These are phyloP conservation scores for Scaptomyza hsui DNA, from an alignment of 1,140 invertebrate species.

Conservation along the genomic window DNA sequence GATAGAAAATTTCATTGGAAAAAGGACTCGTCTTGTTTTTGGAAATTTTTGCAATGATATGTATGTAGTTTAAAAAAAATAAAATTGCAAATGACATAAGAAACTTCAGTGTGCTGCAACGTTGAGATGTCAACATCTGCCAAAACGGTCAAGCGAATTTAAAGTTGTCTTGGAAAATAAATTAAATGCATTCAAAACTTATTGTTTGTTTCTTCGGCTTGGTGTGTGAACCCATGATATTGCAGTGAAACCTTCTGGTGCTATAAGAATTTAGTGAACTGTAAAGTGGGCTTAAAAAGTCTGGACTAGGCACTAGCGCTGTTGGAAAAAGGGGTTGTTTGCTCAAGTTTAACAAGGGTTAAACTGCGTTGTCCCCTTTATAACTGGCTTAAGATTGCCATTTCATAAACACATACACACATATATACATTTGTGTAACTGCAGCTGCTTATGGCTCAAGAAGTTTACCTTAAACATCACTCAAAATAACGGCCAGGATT, in stretches of 20 bases:
- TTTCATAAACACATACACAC: neutral
- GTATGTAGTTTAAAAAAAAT: constrained; percentile 75
- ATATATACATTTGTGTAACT: constrained; percentile 13
- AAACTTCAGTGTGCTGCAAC: constrained; percentile 23
- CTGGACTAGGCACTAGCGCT: constrained; percentile 35
- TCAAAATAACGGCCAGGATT: constrained; percentile 56
- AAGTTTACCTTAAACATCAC: constrained; percentile 46
- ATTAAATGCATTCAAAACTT: constrained; percentile 29
- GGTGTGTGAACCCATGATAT: constrained; percentile 28
- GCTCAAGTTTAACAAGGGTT: constrained; percentile 69
- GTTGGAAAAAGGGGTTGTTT: constrained; percentile 48
- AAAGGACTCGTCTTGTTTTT: constrained; percentile 68
- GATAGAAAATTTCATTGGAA: constrained; percentile 31
- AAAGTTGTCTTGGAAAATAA: constrained; percentile 34
- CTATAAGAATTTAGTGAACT: constrained; percentile 62
- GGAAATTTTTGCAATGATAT: constrained; percentile 44
- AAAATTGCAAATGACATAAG: constrained; percentile 68
- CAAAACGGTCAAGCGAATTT: constrained; percentile 54
- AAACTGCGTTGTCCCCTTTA: constrained; percentile 60
- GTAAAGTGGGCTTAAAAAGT: constrained; percentile 57
- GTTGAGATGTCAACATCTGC: constrained; percentile 55
- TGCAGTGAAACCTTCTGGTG: constrained; percentile 18
- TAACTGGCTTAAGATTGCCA: constrained; percentile 46
- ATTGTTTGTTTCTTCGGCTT: neutral
- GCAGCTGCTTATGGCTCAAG: constrained; percentile 36